These are phyloP conservation scores for Emberiza fucata DNA, from an alignment of 2,113 vertebrate genomes.

Conservation along the genomic window DNA sequence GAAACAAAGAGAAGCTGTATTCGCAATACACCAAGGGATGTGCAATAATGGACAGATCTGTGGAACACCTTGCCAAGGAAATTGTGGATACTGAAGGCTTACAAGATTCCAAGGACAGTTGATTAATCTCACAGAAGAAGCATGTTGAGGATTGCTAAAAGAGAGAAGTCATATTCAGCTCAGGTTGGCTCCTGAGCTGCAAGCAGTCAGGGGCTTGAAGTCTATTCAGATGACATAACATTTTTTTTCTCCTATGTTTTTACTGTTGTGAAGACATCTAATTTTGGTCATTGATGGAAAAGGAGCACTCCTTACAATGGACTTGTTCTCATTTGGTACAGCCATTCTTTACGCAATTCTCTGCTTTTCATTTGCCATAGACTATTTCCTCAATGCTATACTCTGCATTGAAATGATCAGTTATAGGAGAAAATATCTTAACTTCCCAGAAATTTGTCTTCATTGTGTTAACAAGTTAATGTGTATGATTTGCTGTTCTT, in stretches of 20 bases:
- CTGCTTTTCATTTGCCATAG: not conserved
- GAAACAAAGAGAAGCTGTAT: not conserved
- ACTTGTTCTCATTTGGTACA: not conserved
- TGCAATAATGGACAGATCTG: not conserved
- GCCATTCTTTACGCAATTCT: not conserved
- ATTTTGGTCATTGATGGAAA: not conserved
- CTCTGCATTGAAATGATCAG: not conserved
- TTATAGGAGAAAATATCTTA: not conserved
- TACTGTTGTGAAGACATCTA: not conserved
- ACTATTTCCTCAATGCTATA: not conserved
- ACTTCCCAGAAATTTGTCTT: not conserved
- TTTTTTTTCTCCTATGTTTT: rapidly evolving
- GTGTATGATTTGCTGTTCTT: not conserved
- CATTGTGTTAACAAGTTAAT: not conserved
- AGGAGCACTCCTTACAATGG: not conserved
- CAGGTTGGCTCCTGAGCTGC: not conserved
- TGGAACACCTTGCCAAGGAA: not conserved
- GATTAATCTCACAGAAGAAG: not conserved
- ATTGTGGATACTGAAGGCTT: not conserved
- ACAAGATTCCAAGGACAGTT: not conserved
- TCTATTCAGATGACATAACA: not conserved
- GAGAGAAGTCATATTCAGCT: not conserved
- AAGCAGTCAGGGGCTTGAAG: not conserved
- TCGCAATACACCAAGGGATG: not conserved
- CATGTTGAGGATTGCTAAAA: not conserved